Evolutionary conservation across 92 coral and sea anemone genomes (phyloP), one percentile per base, ranked within the genome.

Genomic region (Paragorgia papillata): DNA sequence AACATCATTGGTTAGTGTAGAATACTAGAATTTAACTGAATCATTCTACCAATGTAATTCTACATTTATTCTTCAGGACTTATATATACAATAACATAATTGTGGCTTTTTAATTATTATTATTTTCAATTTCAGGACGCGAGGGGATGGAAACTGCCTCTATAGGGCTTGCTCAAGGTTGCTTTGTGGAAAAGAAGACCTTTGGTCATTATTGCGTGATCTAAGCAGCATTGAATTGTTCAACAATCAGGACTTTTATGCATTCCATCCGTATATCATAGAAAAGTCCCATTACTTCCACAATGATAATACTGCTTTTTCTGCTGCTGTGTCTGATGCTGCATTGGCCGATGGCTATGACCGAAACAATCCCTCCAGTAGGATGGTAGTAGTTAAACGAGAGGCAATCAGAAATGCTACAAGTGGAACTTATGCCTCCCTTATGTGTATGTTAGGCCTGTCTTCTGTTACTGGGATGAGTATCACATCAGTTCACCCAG

Each of bases 341-440:
- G 66, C 37, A 59, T 59, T 59, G 31, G 66, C 31, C n/a, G 66
- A 59, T 10, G 66, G 66, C 6, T 59, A 59, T 59, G 66, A 59
- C 37, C 18, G 66, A 5, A 28, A 21, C 9, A 18, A 59, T 59
- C 33, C 66, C 4, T 59, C 29, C 37, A 59, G 33, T 32, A 59
- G 66, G 37, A 28, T 32, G 6, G 66, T 25, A 7, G 66, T 59
- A 13, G 66, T 59, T 2, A 21, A 59, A 29, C 66, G 37, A 24
- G 66, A 8, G 26, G 66, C 66, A 10, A 29, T 59, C 9, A 24
- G 37, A 59, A 59, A 59, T 59, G 66, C 66, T 6, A 29, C n/a
- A n/a, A n/a, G n/a, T n/a, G n/a, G n/a, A n/a, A n/a, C n/a, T n/a
- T n/a, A n/a, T n/a, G n/a, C n/a, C n/a, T n/a, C n/a, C n/a, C n/a